A percentile compares a stretch with the other conserved stretches of the same genome.
phyloP scores from a whole-genome alignment of 1,140 invertebrate genomes.

The Drosophila navojoa region DNA sequence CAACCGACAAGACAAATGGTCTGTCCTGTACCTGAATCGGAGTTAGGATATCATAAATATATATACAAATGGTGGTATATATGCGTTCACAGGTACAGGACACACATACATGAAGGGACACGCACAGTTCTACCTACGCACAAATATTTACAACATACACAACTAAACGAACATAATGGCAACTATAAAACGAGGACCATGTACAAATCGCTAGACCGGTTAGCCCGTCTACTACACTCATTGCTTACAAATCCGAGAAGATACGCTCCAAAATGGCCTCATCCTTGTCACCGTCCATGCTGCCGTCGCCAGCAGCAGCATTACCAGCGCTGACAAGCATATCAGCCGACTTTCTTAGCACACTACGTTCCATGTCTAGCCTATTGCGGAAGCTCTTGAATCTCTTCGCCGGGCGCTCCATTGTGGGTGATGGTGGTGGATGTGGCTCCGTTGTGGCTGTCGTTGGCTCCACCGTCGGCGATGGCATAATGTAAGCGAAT shows the following conservation, averaged over 20 bases:
- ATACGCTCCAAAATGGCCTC: constrained; percentile 64
- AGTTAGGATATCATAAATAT: background rate
- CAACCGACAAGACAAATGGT: background rate
- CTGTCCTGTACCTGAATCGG: background rate
- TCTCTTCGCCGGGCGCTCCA: constrained; percentile 41
- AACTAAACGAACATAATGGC: background rate
- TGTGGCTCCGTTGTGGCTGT: background rate
- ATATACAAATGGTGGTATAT: background rate
- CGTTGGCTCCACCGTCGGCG: background rate
- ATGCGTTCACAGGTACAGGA: background rate
- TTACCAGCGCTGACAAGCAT: constrained; percentile 54
- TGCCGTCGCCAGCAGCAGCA: constrained; percentile 48
- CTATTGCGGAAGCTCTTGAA: constrained; percentile 20
- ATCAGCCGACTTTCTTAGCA: constrained; percentile 46
- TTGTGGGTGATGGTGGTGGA: constrained; percentile 7
- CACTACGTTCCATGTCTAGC: background rate
- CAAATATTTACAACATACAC: constrained; percentile 4
- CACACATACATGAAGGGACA: background rate
- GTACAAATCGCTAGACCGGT: background rate
- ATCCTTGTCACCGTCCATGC: constrained; percentile 41
- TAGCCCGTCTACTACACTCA: background rate
- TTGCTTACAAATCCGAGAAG: constrained; percentile 43
- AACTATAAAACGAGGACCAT: constrained; percentile 4
- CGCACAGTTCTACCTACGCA: constrained; percentile 10
- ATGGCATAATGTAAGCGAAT: constrained; percentile 49